Base-by-base conservation (phyloP, 2,888 invertebrate genomes). In the Eledona agricola region DNA sequence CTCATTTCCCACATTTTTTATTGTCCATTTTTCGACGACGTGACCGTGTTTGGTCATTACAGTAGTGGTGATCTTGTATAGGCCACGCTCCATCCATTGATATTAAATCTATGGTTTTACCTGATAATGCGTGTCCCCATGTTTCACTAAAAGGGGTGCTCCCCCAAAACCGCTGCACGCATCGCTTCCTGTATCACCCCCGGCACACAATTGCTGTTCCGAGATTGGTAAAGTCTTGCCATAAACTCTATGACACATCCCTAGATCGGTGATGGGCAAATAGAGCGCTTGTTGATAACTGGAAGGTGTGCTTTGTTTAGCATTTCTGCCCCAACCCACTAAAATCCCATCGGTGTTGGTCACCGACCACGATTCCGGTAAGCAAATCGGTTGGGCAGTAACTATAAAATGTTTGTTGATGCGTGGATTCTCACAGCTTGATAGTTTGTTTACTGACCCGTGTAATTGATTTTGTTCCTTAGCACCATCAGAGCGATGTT, bases 111-210 rank as follows among this genome's bases (percentile, higher is more conserved):
- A n/a, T n/a, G n/a, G n/a, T n/a, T 43, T 63, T 68, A 88, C 89
- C 81, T 89, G 86, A 42, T 83, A 81, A 71, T 81, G 82, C 22
- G 81, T 81, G 12, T 83, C 83, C 56, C 83, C 82, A 59, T 85
- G 81, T 52, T 78, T 79, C 1, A 85, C 74, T 40, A 90, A 71
- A 2, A 90, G 74, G 0, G 90, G 90, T 0, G 89, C 87, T 2
- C 90, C 90, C 1, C 88, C 90, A 64, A 89, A 90, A 2, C 90
- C 90, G 4, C 88, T 85, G 60, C 90, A 90, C 0, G 89, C 90
- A 69, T 90, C 90, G 58, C 82, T 83, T 7, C 86, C 86, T 58
- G 79, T 79, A 60, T 88, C 87, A 0, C 89, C 90, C 0, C 90
- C 90, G 0, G 87, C 88, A 63, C 89, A 89, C 51, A 89, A 75